These are phyloP conservation scores for Parochlus steinenii DNA, from an alignment of 2,888 invertebrate species.

Conservation along the genomic window DNA sequence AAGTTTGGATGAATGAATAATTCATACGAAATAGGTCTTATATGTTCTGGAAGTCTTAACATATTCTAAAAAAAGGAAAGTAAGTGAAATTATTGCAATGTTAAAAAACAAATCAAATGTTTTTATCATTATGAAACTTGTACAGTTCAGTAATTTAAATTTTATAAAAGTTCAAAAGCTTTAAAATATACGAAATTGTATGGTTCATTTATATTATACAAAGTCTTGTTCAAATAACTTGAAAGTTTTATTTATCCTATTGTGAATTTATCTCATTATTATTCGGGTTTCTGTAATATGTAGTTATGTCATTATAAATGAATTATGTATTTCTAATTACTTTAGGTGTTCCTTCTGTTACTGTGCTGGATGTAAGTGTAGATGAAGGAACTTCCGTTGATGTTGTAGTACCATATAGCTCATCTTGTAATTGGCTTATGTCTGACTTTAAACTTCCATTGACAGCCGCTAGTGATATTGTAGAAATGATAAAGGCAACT, in stretches of 20 bases:
- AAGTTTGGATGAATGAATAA: constrained; percentile 49
- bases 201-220: background rate
- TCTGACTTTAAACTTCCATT: constrained; percentile 18
- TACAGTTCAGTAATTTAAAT: no score
- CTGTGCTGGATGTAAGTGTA: constrained; percentile 9
- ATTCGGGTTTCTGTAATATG: background rate
- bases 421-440: constrained; percentile 16
- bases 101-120: no score
- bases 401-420: constrained; percentile 6
- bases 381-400: background rate
- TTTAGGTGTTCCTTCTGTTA: constrained; percentile 13
- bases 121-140: no score
- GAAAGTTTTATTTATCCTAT: background rate
- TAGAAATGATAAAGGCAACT: background rate
- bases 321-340: constrained; percentile 6
- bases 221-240: constrained; percentile 2
- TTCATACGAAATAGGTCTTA: constrained; percentile 48
- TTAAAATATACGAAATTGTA: background rate
- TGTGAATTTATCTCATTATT: no score
- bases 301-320: background rate
- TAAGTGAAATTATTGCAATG: background rate
- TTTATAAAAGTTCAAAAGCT: no score
- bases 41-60: constrained; percentile 38
- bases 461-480: constrained; percentile 13
- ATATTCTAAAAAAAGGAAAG: constrained; percentile 17